A percentile compares a stretch with the other conserved stretches of the same genome.
These are phyloP conservation scores for Heliocidaris tuberculata DNA, from an alignment of 35 echinoderm and acorn worm species.

Conservation along the genomic window DNA sequence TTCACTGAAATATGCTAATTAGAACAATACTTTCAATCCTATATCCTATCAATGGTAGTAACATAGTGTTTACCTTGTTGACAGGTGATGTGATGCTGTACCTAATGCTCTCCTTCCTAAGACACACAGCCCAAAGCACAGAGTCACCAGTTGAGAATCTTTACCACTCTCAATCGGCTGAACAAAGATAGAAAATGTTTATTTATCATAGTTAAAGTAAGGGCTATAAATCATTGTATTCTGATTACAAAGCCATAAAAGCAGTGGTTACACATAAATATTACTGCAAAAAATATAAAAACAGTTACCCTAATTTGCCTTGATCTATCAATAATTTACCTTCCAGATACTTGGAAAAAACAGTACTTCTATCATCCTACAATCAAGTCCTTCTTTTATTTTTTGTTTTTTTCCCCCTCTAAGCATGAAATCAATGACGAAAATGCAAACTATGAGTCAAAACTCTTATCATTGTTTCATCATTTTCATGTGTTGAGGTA, in stretches of 20 bases:
- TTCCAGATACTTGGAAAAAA: no score
- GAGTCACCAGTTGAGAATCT: conserved; percentile 89
- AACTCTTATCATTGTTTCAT: neutral
- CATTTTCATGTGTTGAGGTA: neutral
- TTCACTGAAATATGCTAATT: no score
- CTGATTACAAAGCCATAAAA: no score
- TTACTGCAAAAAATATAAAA: no score
- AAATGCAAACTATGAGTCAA: neutral
- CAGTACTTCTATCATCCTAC: no score
- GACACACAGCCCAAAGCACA: conserved; percentile 90
- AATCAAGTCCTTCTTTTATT: no score
- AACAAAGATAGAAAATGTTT: neutral
- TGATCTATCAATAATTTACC: no score
- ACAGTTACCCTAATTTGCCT: no score
- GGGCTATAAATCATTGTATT: no score
- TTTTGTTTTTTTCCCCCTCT: neutral
- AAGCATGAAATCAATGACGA: neutral
- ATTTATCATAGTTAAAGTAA: neutral
- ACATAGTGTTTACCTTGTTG: conserved; percentile 74
- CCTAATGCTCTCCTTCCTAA: conserved; percentile 89
- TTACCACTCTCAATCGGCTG: conserved; percentile 77
- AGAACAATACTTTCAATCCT: no score
- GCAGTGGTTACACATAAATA: no score
- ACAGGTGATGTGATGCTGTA: conserved; percentile 94
- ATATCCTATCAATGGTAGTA: no score